A percentile compares a stretch with the other conserved stretches of the same genome.
phyloP scores from a whole-genome alignment of 1,140 invertebrate genomes.

The Sinonovacula constricta region DNA sequence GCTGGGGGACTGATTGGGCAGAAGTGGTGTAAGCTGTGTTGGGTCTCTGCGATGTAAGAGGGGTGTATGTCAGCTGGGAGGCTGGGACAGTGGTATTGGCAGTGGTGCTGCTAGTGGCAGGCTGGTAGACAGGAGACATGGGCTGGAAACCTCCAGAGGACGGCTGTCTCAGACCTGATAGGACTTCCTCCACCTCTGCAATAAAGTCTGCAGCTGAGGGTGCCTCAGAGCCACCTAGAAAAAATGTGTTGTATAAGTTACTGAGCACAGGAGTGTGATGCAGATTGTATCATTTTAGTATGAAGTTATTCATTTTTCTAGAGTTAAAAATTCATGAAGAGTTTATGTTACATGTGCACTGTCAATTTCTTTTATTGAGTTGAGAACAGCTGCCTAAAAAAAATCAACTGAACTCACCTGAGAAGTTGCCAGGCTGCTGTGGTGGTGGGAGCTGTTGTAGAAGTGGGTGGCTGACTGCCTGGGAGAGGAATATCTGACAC shows the following conservation, averaged over 20 bases:
- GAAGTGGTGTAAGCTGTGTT: too few species aligned
- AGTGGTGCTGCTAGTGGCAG: conserved; percentile 47
- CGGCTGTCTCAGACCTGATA: conserved; percentile 61
- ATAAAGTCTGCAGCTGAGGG: conserved; percentile 75
- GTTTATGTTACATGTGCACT: too few species aligned
- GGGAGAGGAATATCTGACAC: conserved; percentile 44
- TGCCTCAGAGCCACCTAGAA: conserved; percentile 60
- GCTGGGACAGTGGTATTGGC: conserved; percentile 21
- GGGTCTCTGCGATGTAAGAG: too few species aligned
- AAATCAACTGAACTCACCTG: too few species aligned
- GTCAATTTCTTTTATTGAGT: too few species aligned
- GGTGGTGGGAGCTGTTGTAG: conserved; percentile 25
- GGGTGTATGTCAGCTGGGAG: conserved; percentile 29
- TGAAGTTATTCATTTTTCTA: too few species aligned
- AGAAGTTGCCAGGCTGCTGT: too few species aligned
- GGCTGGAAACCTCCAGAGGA: background rate
- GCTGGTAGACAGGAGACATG: conserved; percentile 43
- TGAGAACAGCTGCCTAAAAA: too few species aligned
- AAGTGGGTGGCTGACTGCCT: conserved; percentile 2
- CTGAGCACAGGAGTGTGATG: too few species aligned
- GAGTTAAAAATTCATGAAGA: too few species aligned
- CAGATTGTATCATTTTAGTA: too few species aligned
- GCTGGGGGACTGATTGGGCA: background rate
- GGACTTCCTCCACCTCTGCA: conserved; percentile 79
- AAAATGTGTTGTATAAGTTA: too few species aligned